Evolutionary conservation across 1,140 invertebrate species (phyloP).

Genomic region (Lepidurus packardi): DNA sequence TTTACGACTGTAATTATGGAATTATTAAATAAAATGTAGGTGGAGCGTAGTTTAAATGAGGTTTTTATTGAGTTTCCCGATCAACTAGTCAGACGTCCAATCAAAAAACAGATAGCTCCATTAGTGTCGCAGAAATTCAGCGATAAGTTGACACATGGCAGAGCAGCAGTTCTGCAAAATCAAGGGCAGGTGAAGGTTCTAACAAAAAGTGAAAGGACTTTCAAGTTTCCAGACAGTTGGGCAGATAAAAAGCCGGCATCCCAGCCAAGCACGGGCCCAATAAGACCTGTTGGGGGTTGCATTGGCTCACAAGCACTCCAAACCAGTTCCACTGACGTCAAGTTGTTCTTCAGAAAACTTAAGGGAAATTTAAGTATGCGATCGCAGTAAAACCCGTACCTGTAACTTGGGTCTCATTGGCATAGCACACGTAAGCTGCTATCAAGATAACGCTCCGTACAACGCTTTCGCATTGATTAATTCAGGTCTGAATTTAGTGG

Average conservation of each 20-base stretch:
- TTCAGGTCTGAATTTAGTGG: too few relatives aligned
- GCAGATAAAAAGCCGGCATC: background rate
- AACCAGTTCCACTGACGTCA: background rate
- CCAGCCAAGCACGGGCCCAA: background rate
- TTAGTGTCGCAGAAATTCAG: background rate
- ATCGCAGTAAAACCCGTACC: background rate
- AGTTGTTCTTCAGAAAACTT: background rate
- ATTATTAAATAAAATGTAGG: slow-evolving; percentile 2
- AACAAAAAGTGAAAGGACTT: slow-evolving; percentile 2
- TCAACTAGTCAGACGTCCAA: background rate
- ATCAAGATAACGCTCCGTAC: too few relatives aligned
- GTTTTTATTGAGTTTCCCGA: background rate
- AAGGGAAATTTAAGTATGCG: background rate
- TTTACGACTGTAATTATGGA: background rate
- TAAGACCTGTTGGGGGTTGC: background rate
- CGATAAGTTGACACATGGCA: background rate
- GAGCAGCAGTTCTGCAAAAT: background rate
- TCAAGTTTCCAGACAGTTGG: background rate
- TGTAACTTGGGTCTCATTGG: too few relatives aligned
- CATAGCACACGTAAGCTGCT: too few relatives aligned
- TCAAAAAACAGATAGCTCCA: background rate
- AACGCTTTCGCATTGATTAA: too few relatives aligned
- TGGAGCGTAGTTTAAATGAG: background rate
- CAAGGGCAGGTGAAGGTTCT: background rate
- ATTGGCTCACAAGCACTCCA: background rate